Evolutionary conservation across 37 sponge, comb jelly and placozoan species (phyloP).

Genomic region (Eunapius fragilis): DNA sequence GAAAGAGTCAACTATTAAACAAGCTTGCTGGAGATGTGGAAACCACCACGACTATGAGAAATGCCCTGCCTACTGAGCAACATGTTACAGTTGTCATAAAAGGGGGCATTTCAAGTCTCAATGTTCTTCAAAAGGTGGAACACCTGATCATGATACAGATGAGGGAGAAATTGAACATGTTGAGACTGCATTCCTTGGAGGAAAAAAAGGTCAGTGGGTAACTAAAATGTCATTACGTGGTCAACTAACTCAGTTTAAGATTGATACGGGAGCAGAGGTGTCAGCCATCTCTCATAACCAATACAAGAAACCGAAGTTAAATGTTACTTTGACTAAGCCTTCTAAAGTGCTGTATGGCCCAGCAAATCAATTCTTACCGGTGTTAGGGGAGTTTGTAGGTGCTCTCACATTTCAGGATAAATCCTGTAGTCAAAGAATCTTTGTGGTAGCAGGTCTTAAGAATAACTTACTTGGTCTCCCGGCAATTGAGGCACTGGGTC

Average conservation of each 20-base stretch:
- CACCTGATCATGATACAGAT: not conserved
- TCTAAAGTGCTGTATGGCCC: conserved; percentile 43
- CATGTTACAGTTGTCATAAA: no score
- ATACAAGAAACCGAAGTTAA: conserved; percentile 6
- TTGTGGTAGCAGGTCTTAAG: conserved; percentile 26
- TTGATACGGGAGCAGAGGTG: conserved; percentile 71
- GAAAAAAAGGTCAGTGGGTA: conserved; percentile 15
- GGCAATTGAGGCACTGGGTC: conserved; percentile 17
- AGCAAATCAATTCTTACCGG: conserved; percentile 17
- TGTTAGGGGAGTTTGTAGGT: conserved; percentile 31
- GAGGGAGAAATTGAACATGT: not conserved
- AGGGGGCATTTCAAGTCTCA: not conserved
- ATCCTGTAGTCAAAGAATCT: not conserved
- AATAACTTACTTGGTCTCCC: conserved; percentile 27
- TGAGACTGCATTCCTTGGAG: not conserved
- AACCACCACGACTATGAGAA: no score
- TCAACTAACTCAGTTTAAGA: conserved; percentile 21
- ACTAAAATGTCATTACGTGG: conserved; percentile 1
- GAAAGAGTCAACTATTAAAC: no score
- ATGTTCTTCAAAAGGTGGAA: not conserved
- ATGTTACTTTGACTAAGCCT: conserved; percentile 1
- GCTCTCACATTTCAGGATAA: not conserved
- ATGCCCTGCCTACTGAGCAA: no score
- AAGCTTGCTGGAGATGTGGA: no score
- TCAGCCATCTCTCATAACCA: conserved; percentile 37